Evolutionary conservation across 2,113 vertebrate genomes (phyloP), one percentile per base, ranked within the genome.

Genomic region (Calyptommatus sinebrachiatus): DNA sequence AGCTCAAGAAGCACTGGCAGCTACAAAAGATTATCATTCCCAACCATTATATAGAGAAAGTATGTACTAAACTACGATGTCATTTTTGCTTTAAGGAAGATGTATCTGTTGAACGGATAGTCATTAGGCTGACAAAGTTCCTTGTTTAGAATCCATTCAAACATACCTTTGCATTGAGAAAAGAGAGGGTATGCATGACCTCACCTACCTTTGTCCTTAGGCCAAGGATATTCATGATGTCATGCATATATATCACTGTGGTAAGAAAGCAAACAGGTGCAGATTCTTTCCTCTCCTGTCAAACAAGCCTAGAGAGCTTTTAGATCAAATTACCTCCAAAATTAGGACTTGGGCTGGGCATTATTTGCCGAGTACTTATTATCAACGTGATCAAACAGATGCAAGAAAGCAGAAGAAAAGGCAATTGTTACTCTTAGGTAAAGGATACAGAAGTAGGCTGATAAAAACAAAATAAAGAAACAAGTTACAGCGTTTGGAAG

Each of bases 201-300:
- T 81, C 8, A 66, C 21, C 66, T 62, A 41, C 73, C 78, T 81
- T 73, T 81, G 53, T 48, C 73, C 71, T 76, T 53, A 81, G 69
- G 79, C 79, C 73, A 76, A 73, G 79, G 79, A 81, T 73, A 62
- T 81, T 29, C 53, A 35, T 76, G 79, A 76, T 48, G 53, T 81
- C 73, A 81, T 70, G 53, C 69, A 70, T 76, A 76, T 76, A 62
- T 76, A 69, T 76, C 73, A 81, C 65, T 29, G 50, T 29, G 57
- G 65, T 66, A 70, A 76, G 35, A 66, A 41, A 60, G 8, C 73
- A 70, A 81, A 81, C 79, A 81, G 79, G 79, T 76, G 79, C 73
- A 62, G 22, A 81, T 81, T 81, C 79, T 53, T 70, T 69, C 22
- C 74, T 20, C 71, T 45, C 60, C 22, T 72, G 70, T 68, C 24